Base-by-base conservation (phyloP, 2,888 invertebrate species). In the Meliscaeva auricollis region DNA sequence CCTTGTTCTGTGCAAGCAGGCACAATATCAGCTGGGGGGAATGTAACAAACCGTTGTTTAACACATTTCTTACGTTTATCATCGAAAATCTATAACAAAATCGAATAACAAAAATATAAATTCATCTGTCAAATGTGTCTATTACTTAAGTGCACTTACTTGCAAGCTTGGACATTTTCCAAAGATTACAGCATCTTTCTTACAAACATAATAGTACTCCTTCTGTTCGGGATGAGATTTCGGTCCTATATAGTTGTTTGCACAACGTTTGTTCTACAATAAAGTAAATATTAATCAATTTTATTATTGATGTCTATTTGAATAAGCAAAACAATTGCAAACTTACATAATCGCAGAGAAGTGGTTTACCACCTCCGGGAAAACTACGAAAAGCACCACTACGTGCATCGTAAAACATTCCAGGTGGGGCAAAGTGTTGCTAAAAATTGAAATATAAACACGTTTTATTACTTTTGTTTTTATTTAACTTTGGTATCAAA, bases 131-230 rank as follows among this genome's bases (percentile, higher is more conserved):
- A 38, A 38, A 6, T 13, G 13, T 3, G 9, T 11, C 11, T 3
- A 38, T n/a, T n/a, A 9, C 8, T 38, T 38, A 38, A 38, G 0
- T 17, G 13, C 1, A 72, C 90, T 90, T 78, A 92, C 90, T 87
- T 91, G 89, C 1, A 89, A 87, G 30, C 88, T 88, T 22, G 90
- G 90, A 72, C 93, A 93, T 77, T 91, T 91, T 56, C 92, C 93
- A 66, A 93, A 90, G 38, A 93, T 90, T 0, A 92, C 90, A 46
- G 90, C 91, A 74, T 91, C 89, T 1, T 89, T 88, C 22, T 90
- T 91, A 73, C 93, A 93, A 3, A 93, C 90, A 72, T 92, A 92
- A 78, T 93, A 93, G 69, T 91, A 91, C 44, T 90, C 89, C n/a
- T 89, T 88, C 17, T 92, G 90, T n/a, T 90, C 89, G 17, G 92